Base-by-base conservation (phyloP, 2,113 vertebrate species). In the Progne subis region DNA sequence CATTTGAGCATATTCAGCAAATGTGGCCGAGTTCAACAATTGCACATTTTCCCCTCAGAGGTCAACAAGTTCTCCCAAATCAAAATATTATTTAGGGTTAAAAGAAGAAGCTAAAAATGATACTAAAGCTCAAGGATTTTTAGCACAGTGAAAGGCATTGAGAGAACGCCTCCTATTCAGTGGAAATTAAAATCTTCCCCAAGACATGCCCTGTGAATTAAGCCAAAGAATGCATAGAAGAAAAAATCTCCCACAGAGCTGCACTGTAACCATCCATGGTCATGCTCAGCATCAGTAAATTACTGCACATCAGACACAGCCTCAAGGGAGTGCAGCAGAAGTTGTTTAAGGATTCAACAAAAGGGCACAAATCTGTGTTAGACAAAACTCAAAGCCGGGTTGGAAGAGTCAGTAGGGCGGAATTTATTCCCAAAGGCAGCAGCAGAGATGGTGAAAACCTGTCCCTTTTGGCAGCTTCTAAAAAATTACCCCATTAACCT, bases 151-250 rank as follows among this genome's bases (percentile, higher is more conserved):
- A 78, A 92, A 88, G 37, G 31, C 63, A 61, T 61, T 61, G 61
- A 84, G 64, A 72, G 81, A 91, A 89, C 65, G 59, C 18, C 63
- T 82, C 50, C 25, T 57, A 59, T 82, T 93, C 82, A 88, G 46
- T 46, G 20, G 78, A 90, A 79, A 86, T 88, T 16, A 72, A 90
- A 94, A 28, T 86, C 85, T 94, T 96, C 72, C 80, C 49, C 28
- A 65, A 87, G 69, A 94, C 9, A 49, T 46, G n/a, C 67, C 53
- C 70, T 72, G 53, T 53, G 55, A 85, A 80, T 76, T 49, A 85
- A 87, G 24, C 55, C 46, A 82, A 96, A 84, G 41, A 31, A 85
- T 46, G 32, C 26, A 67, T 10, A 63, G 63, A 63, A 72, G 53
- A 3, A 34, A 60, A 60, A 74, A 15, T 16, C 46, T 64, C 32